Evolutionary conservation across 2,113 vertebrate genomes (phyloP), one percentile per base, ranked within the genome.

Genomic region (Hydropotes inermis): DNA sequence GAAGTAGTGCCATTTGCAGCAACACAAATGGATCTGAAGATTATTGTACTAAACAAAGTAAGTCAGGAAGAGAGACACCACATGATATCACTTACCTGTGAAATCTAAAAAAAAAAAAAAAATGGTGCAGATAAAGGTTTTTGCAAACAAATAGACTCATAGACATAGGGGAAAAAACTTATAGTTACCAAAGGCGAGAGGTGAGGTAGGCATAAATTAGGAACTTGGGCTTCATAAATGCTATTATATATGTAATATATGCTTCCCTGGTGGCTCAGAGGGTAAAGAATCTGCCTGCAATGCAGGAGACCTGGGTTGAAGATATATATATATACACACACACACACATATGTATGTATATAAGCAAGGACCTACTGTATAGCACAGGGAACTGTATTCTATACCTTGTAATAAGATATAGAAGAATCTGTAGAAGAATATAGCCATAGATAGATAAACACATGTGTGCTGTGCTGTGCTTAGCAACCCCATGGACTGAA

Each of bases 271-370:
- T 67, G 33, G 64, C 17, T 67, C 8, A 36, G 64, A 67, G 33
- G 64, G 8, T 67, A 67, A 67, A 67, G 64, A 10, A 21, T 67
- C 64, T 19, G 33, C 64, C 64, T 67, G 64, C 33, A n/a, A 67
- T 1, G 4, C 64, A 2, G 33, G 61, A 9, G 16, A n/a, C 33
- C 61, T 67, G 61, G 7, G 33, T 19, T 67, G 61, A 67, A 67
- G 16, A n/a, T n/a, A 17, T 0, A 16, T 0, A 79, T 2, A 19
- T 17, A 55, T 19, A 55, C 19, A 55, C 19, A 55, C 54, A 55
- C n/a, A 76, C 61, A n/a, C 1, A 9, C 1, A 19, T 17, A n/a
- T 1, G 1, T 30, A 11, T 28, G 45, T 47, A 17, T 45, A 17
- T 30, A 28, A 79, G 0, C 43, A 30, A 79, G 76, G 15, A 17